A percentile compares a stretch with the other conserved stretches of the same genome.
Conservation (phyloP, 2,113 vertebrate genomes). For the Dasyurus viverrinus region DNA sequence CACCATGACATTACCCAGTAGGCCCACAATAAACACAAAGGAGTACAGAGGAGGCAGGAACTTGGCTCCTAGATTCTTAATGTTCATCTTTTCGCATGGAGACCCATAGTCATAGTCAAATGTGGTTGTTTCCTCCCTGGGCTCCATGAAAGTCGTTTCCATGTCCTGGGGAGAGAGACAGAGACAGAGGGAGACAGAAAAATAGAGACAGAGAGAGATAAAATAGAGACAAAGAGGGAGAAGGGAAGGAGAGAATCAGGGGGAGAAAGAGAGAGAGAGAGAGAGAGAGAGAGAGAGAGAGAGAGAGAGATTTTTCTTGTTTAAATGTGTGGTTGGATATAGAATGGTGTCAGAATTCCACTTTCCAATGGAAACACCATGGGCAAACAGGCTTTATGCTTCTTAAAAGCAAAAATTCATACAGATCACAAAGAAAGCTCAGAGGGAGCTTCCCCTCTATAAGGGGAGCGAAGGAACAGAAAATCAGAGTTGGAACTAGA, state of each 20-base stretch:
- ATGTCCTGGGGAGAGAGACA: constrained; percentile 58
- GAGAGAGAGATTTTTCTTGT: background rate
- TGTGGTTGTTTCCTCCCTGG: background rate
- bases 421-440: background rate
- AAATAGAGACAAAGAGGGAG: background rate
- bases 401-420: constrained; percentile 2
- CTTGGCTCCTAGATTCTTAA: constrained; percentile 42
- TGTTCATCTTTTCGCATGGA: constrained; percentile 6
- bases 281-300: background rate
- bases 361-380: background rate
- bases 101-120: fast-evolving
- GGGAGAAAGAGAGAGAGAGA: background rate
- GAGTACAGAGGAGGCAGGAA: constrained; percentile 87
- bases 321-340: background rate
- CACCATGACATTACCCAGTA: constrained; percentile 89
- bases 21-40: constrained; percentile 87
- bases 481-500: background rate
- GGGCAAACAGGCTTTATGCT: background rate
- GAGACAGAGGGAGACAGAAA: background rate
- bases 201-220: no score
- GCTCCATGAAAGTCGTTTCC: background rate
- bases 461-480: background rate
- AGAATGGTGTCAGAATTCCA: background rate
- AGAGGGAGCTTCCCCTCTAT: no score
- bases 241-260: background rate